Percentiles rank a stretch among this genome's conserved stretches.
Conservation (phyloP, 2,888 invertebrate genomes). For the Macrophya alboannulata region DNA sequence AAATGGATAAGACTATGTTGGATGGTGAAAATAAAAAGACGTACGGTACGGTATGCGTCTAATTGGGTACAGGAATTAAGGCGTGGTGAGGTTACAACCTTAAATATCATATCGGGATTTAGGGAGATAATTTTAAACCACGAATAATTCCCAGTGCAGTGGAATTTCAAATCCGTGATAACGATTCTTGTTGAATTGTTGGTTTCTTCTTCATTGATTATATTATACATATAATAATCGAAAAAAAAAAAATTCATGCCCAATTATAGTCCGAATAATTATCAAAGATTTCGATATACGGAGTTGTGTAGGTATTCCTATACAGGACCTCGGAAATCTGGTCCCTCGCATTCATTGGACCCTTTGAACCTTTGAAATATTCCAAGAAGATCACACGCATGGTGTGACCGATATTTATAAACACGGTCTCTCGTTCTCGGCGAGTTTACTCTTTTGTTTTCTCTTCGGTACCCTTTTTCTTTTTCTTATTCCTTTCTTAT, state of each 20-base stretch:
- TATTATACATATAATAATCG: neutral
- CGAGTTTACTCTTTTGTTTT: conserved; percentile 17
- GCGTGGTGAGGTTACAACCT: neutral
- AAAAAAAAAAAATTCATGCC: neutral
- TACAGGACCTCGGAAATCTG: neutral
- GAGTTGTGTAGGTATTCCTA: neutral
- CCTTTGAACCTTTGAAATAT: conserved; percentile 55
- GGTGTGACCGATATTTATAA: conserved; percentile 54
- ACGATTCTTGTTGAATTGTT: neutral
- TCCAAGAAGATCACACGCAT: conserved; percentile 50
- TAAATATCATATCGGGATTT: conserved; percentile 4
- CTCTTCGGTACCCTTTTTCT: conserved; percentile 53
- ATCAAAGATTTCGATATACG: neutral
- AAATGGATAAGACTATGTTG: conserved; percentile 18
- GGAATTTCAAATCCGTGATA: neutral
- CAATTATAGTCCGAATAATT: neutral
- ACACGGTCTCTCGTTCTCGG: conserved; percentile 18
- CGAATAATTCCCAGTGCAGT: neutral
- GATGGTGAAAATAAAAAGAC: neutral
- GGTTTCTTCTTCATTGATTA: neutral
- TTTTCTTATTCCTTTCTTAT: neutral
- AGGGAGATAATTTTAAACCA: neutral
- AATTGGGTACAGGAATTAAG: conserved; percentile 22
- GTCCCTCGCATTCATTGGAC: conserved; percentile 6
- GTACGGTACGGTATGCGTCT: neutral